Evolutionary conservation across 2,888 invertebrate genomes (phyloP).

Genomic region (Lycia hirtaria): DNA sequence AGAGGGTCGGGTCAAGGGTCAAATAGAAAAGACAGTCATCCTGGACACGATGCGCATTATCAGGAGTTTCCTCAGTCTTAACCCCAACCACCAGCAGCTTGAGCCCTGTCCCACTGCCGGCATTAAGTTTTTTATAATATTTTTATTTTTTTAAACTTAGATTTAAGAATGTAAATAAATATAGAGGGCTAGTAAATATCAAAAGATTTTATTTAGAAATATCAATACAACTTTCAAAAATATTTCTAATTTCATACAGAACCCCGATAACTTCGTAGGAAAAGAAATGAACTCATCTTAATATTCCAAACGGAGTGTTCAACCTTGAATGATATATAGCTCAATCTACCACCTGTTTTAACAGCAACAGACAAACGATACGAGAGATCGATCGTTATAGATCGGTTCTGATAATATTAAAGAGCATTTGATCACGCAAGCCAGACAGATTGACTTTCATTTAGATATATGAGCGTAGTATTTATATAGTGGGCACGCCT

Average conservation of each 20-base stretch:
- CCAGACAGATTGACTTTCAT: constrained; percentile 3
- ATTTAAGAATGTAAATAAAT: too few species aligned
- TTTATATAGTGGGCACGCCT: constrained; percentile 1
- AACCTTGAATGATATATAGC: constrained; percentile 26
- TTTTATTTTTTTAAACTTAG: background rate
- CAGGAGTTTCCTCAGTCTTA: too few species aligned
- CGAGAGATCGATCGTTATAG: constrained; percentile 22
- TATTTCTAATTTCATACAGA: constrained; percentile 4
- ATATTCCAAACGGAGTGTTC: constrained; percentile 9
- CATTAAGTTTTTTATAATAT: background rate
- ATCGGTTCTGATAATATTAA: constrained; percentile 21
- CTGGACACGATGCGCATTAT: too few species aligned
- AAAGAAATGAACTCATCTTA: constrained; percentile 13
- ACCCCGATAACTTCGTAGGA: background rate
- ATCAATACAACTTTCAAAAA: background rate
- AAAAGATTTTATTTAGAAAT: background rate
- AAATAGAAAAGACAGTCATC: too few species aligned
- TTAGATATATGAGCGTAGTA: background rate
- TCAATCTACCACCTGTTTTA: constrained; percentile 24
- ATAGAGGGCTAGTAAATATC: too few species aligned
- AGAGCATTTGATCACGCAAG: constrained; percentile 15
- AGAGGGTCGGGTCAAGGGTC: too few species aligned
- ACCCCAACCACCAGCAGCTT: too few species aligned
- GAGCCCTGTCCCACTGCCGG: too few species aligned
- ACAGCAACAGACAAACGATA: constrained; percentile 7